Evolutionary conservation across 2,113 vertebrate genomes (phyloP).

Genomic region (Oryzias melastigma): DNA sequence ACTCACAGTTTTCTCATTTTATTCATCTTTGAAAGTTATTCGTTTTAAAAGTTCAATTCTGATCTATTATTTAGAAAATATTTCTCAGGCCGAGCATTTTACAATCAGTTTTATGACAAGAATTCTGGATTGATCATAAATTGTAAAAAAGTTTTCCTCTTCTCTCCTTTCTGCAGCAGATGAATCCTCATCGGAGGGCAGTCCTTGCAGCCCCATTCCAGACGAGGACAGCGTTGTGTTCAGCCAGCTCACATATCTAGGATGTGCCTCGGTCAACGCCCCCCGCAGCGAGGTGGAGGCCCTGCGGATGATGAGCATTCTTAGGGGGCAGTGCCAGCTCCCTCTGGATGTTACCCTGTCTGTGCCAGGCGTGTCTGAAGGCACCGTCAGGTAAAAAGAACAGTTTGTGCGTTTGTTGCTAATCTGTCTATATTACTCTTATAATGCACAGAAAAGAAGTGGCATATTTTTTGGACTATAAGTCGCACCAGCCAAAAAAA

Average conservation of each 20-base stretch:
- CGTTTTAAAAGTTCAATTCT: background rate
- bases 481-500: too few species aligned
- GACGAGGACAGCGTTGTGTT: slow-evolving; percentile 98
- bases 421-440: too few species aligned
- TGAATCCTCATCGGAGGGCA: slow-evolving; percentile 75
- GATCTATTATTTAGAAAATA: too few species aligned
- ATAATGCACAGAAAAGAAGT: too few species aligned
- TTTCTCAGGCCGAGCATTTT: too few species aligned
- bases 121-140: background rate
- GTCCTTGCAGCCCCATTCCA: slow-evolving; percentile 86
- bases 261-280: slow-evolving; percentile 96
- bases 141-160: background rate
- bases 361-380: slow-evolving; percentile 95
- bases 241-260: slow-evolving; percentile 95
- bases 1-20: background rate
- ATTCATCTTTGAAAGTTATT: background rate
- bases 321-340: slow-evolving; percentile 91
- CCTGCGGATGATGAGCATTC: slow-evolving; percentile 95
- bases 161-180: slow-evolving; percentile 43
- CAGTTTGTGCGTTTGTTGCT: background rate
- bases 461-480: too few species aligned
- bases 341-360: slow-evolving; percentile 93
- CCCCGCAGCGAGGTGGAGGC: slow-evolving; percentile 97
- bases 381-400: slow-evolving; percentile 87
- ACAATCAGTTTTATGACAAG: background rate